phyloP scores from a whole-genome alignment of 2,888 invertebrate species.

The Embidobia sp. region DNA sequence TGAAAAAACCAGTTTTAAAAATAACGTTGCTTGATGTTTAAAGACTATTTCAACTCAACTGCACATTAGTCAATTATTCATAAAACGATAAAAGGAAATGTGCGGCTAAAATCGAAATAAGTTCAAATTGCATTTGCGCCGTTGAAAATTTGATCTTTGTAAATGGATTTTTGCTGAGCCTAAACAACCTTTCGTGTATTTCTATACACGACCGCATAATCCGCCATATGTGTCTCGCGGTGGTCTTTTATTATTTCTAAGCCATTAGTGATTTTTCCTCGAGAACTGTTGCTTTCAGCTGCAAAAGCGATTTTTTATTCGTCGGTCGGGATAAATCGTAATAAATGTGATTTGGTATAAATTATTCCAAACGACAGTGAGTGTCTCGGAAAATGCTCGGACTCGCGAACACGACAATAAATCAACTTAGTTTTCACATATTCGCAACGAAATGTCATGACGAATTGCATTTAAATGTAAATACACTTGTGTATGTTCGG shows the following conservation, averaged over 20 bases:
- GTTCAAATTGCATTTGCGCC: slow-evolving; percentile 24
- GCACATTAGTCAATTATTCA: slow-evolving; percentile 11
- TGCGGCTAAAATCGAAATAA: slow-evolving; percentile 20
- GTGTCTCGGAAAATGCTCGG: slow-evolving; percentile 4
- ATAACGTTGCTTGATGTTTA: too few relatives aligned
- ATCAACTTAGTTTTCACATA: slow-evolving; percentile 29
- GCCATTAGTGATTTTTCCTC: slow-evolving; percentile 27
- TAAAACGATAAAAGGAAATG: slow-evolving; percentile 11
- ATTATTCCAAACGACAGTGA: slow-evolving; percentile 7
- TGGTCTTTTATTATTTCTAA: slow-evolving; percentile 21
- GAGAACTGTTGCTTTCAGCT: slow-evolving; percentile 30
- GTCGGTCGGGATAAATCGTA: slow-evolving; percentile 10
- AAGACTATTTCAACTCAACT: background rate
- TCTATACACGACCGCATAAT: slow-evolving; percentile 21
- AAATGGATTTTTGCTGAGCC: slow-evolving; percentile 28
- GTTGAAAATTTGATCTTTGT: slow-evolving; percentile 47
- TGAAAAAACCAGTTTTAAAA: too few relatives aligned
- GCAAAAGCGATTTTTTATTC: slow-evolving; percentile 20
- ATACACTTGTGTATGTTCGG: slow-evolving; percentile 5
- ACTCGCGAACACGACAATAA: slow-evolving; percentile 11
- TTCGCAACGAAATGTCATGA: slow-evolving; percentile 22
- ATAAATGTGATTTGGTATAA: slow-evolving; percentile 29
- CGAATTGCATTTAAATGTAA: slow-evolving; percentile 48
- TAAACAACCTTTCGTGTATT: slow-evolving; percentile 4
- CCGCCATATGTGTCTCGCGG: slow-evolving; percentile 8